These are phyloP conservation scores for Chloebia gouldiae DNA, from an alignment of 2,113 vertebrate genomes.

Conservation along the genomic window DNA sequence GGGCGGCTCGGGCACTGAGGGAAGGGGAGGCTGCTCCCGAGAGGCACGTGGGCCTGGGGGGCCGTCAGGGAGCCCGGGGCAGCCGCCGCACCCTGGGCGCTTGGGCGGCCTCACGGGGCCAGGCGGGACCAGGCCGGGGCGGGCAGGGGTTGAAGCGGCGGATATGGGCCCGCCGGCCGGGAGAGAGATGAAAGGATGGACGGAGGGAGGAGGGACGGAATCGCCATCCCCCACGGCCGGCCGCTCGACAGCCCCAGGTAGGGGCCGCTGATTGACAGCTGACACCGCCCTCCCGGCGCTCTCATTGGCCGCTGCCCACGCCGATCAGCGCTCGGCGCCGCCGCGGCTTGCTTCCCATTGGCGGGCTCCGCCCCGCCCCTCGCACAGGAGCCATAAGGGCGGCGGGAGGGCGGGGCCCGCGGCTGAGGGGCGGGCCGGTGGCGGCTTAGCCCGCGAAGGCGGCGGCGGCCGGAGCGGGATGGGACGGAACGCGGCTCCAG, in stretches of 20 bases:
- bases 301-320: not conserved
- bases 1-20: not conserved
- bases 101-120: rapidly evolving
- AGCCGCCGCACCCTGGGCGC: rapidly evolving
- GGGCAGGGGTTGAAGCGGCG: rapidly evolving
- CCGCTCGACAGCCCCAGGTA: not conserved
- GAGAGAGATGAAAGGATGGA: not conserved
- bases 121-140: rapidly evolving
- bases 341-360: not conserved
- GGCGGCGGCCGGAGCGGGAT: not conserved
- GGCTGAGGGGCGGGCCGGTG: not conserved
- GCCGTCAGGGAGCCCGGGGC: no score
- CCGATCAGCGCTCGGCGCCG: not conserved
- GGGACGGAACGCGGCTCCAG: not conserved
- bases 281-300: not conserved
- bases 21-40: not conserved
- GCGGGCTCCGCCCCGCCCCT: not conserved
- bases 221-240: not conserved
- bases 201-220: no score
- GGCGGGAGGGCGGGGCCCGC: not conserved
- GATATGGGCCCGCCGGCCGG: rapidly evolving
- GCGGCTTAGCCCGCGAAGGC: constrained; percentile 38
- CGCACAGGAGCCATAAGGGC: not conserved
- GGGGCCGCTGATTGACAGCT: not conserved
- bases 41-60: rapidly evolving